Evolutionary conservation across 92 coral and sea anemone species (phyloP).

Genomic region (Blastomussa wellsi): DNA sequence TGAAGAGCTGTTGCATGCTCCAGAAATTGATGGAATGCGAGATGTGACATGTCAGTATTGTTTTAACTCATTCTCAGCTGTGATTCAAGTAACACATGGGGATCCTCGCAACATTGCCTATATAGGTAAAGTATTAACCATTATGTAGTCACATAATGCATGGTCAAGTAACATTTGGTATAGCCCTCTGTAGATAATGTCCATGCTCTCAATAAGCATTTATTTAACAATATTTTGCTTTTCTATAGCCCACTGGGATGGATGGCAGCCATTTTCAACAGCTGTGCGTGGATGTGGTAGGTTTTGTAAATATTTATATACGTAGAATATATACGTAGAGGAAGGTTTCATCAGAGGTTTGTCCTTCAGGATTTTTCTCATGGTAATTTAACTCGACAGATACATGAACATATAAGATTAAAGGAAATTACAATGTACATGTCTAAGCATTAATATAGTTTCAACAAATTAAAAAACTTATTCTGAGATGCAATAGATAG

Average conservation of each 20-base stretch:
- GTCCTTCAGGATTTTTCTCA: neutral
- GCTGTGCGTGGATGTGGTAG: slow-evolving; percentile 45
- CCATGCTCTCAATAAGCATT: too few relatives aligned
- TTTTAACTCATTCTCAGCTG: slow-evolving; percentile 33
- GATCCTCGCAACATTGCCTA: slow-evolving; percentile 66
- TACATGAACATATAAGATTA: neutral
- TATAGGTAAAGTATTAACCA: slow-evolving; percentile 30
- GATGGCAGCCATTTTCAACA: slow-evolving; percentile 54
- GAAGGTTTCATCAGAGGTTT: slow-evolving; percentile 59
- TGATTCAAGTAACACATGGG: slow-evolving; percentile 30
- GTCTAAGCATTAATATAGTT: too few relatives aligned
- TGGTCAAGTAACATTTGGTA: neutral
- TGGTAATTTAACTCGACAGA: neutral
- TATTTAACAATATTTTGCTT: neutral
- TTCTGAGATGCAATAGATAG: too few relatives aligned
- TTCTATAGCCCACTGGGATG: slow-evolving; percentile 61
- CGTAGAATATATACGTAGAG: slow-evolving; percentile 14
- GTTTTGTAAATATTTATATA: too few relatives aligned
- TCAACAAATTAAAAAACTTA: too few relatives aligned
- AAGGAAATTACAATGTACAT: neutral
- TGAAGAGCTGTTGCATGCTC: slow-evolving; percentile 38
- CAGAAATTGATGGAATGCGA: slow-evolving; percentile 24
- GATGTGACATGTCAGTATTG: slow-evolving; percentile 44
- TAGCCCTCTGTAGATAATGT: neutral
- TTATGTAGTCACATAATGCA: neutral